Base-by-base conservation (phyloP, 2,888 invertebrate species). In the Dasypogon diadema region DNA sequence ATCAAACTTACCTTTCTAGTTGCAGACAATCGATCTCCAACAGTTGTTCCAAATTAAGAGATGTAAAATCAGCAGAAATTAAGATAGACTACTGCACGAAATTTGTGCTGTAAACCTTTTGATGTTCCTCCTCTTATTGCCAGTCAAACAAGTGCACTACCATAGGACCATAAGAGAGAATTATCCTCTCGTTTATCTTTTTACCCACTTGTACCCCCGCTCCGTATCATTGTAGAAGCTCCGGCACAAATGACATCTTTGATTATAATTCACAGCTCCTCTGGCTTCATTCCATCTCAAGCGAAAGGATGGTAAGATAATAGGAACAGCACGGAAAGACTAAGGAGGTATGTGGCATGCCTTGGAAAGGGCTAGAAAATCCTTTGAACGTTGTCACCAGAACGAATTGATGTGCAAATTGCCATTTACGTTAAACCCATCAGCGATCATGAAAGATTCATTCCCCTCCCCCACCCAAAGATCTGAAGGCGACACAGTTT, bases 331-430 rank as follows among this genome's bases (percentile, higher is more conserved):
- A 70, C 54, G 70, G 54, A 70, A 54, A 21, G 70, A 54, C 70
- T 54, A 70, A 54, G 34, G 54, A 70, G 51, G 54, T 54, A 26
- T 54, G 34, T 16, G 34, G 24, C 34, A 70, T 65, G 46, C 46
- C 65, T 24, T 4, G 65, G 70, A 51, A 26, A 54, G 54, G 70
- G 70, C 51, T 51, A 22, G 42, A 42, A 74, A 74, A 74, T 74
- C 74, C 74, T 74, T 74, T 74, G 58, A 56, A 75, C 48, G 46
- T 74, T 74, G 63, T 63, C 63, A 76, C 74, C 22, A 75, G 68
- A 42, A 74, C 48, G 60, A 63, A 48, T 74, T 73, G 78, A 78
- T 72, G 74, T 77, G 76, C 72, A 77, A 77, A 77, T 77, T 77
- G 73, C 73, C 76, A 78, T 75, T 76, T 76, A 76, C 55, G 72